These are phyloP conservation scores for Pomacea maculata DNA, from an alignment of 1,140 invertebrate genomes.

Conservation along the genomic window DNA sequence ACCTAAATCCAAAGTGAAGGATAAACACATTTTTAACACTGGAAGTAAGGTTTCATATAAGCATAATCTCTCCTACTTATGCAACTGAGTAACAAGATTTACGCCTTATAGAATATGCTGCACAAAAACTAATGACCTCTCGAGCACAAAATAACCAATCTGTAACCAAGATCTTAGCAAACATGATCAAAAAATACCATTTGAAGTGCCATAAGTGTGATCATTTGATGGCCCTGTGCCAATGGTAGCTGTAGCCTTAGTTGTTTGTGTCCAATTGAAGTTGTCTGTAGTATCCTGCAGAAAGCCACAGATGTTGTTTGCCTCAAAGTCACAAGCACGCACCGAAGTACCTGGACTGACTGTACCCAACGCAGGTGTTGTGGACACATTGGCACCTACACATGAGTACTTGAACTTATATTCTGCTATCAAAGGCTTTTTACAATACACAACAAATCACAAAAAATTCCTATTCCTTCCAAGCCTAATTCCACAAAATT, in stretches of 20 bases:
- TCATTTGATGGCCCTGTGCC: slow-evolving; percentile 56
- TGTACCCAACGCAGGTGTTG: not conserved
- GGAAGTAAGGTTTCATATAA: too few relatives aligned
- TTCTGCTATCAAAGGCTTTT: not conserved
- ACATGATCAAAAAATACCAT: slow-evolving; percentile 33
- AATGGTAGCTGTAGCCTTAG: slow-evolving; percentile 32
- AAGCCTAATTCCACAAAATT: too few relatives aligned
- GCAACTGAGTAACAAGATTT: too few relatives aligned
- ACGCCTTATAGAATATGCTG: too few relatives aligned
- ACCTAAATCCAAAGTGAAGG: too few relatives aligned
- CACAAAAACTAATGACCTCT: too few relatives aligned
- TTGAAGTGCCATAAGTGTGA: slow-evolving; percentile 55
- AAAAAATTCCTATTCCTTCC: not conserved
- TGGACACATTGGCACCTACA: not conserved
- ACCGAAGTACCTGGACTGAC: slow-evolving; percentile 7
- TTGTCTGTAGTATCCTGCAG: slow-evolving; percentile 48
- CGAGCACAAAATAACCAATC: too few relatives aligned
- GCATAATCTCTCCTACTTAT: too few relatives aligned
- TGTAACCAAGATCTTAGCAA: too few relatives aligned
- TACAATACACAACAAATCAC: not conserved
- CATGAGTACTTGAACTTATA: not conserved
- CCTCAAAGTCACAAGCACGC: slow-evolving; percentile 58
- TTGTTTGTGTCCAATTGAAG: slow-evolving; percentile 53
- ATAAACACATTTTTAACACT: too few relatives aligned
- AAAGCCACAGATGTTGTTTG: slow-evolving; percentile 53